These are phyloP conservation scores for Xestia ashworthii DNA, from an alignment of 2,888 invertebrate species.

Conservation along the genomic window DNA sequence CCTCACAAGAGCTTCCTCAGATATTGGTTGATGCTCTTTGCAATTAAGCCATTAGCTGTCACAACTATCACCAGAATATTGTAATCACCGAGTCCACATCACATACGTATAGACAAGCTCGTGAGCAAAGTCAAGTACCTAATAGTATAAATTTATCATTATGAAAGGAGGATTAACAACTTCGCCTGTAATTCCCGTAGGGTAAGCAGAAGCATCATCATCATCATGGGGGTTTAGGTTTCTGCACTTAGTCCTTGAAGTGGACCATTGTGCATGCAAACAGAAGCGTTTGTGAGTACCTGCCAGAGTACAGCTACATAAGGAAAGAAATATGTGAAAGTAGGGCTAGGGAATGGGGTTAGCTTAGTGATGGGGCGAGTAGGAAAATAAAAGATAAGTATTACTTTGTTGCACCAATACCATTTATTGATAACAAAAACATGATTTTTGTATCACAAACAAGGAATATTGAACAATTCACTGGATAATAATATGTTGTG, in stretches of 20 bases:
- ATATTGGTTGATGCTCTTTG: no score
- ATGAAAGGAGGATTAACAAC: no score
- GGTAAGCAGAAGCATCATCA: not conserved
- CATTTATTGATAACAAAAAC: constrained; percentile 74
- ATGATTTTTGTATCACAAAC: constrained; percentile 64
- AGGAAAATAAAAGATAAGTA: no score
- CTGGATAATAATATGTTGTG: constrained; percentile 38
- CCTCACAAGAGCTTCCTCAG: no score
- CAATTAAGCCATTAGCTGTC: not conserved
- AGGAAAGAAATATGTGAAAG: not conserved
- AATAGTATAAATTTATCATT: no score
- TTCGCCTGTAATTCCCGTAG: not conserved
- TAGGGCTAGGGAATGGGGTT: not conserved
- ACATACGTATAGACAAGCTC: no score
- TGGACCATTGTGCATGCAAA: no score
- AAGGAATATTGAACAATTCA: constrained; percentile 58
- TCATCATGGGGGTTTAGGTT: no score
- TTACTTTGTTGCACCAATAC: constrained; percentile 68
- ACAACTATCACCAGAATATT: not conserved
- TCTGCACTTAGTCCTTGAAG: no score
- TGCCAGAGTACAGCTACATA: not conserved
- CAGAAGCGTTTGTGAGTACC: no score
- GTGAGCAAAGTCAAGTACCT: not conserved
- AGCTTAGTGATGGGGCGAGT: not conserved
- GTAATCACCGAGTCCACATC: no score